phyloP scores from a whole-genome alignment of 2,113 vertebrate genomes.

The Myiagra hebetior region DNA sequence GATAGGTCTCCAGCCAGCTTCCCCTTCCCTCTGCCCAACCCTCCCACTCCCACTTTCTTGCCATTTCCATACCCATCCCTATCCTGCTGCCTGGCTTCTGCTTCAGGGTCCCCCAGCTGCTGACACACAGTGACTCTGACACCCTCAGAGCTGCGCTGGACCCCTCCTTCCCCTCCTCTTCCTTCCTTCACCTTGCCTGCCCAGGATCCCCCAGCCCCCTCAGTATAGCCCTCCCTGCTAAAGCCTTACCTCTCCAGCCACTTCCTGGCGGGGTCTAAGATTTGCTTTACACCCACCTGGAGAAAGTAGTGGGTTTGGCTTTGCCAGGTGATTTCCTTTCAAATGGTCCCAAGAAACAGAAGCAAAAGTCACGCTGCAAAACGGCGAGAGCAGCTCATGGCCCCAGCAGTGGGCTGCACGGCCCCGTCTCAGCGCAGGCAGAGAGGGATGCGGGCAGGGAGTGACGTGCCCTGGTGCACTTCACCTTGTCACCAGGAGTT shows the following conservation, averaged over 20 bases:
- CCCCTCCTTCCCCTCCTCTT: background rate
- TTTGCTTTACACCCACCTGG: background rate
- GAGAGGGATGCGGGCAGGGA: background rate
- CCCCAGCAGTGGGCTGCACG: accelerated
- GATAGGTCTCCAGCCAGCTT: background rate
- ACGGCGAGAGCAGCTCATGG: accelerated
- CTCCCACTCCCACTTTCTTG: background rate
- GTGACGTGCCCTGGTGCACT: accelerated
- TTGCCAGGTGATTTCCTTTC: background rate
- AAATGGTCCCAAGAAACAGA: background rate
- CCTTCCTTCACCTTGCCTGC: background rate
- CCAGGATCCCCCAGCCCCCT: background rate
- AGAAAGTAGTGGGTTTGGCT: background rate
- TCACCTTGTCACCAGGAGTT: background rate
- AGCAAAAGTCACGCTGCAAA: background rate
- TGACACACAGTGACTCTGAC: background rate
- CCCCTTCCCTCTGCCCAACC: background rate
- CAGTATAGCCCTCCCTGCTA: background rate
- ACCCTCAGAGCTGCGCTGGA: background rate
- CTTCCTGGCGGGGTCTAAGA: background rate
- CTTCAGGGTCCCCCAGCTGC: background rate
- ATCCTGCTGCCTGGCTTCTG: background rate
- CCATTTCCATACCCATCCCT: background rate
- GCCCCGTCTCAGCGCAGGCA: accelerated
- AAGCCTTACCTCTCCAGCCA: background rate